A percentile compares a stretch with the other conserved stretches of the same genome.
Conservation (phyloP, 2,888 invertebrate species). For the Odontocolon sp. region DNA sequence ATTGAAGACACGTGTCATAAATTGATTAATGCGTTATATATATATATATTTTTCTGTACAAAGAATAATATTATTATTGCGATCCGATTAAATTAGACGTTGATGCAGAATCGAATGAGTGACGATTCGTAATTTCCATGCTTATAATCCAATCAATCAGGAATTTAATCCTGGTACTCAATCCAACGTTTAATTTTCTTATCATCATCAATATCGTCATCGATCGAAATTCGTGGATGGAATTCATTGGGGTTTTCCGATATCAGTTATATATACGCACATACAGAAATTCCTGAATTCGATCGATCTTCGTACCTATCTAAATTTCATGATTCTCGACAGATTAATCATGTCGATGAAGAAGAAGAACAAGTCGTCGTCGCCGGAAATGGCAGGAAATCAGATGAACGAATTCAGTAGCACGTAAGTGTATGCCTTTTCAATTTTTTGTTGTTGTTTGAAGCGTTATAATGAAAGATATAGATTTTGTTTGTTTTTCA, state of each 20-base stretch:
- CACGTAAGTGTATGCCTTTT: conserved; percentile 71
- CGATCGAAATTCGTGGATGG: not conserved
- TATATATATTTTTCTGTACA: not conserved
- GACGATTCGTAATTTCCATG: conserved; percentile 20
- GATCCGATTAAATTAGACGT: no score
- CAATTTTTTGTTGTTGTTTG: no score
- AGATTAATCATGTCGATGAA: conserved; percentile 64
- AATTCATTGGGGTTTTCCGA: not conserved
- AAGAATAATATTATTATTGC: not conserved
- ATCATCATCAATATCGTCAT: not conserved
- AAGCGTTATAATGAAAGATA: no score
- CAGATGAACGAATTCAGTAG: conserved; percentile 76
- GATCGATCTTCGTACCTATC: not conserved
- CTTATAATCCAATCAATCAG: no score
- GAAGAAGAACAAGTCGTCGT: conserved; percentile 62
- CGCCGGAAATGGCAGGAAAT: conserved; percentile 65
- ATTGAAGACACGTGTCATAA: no score
- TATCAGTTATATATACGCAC: not conserved
- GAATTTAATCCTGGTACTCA: conserved; percentile 12
- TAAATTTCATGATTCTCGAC: conserved; percentile 21
- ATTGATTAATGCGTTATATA: no score
- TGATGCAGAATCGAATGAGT: no score
- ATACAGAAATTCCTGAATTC: not conserved
- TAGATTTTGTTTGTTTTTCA: no score
- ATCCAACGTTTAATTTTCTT: conserved; percentile 10